Evolutionary conservation across 2,888 invertebrate genomes (phyloP), one percentile per base, ranked within the genome.

Genomic region (Minunthozetes semirufus): DNA sequence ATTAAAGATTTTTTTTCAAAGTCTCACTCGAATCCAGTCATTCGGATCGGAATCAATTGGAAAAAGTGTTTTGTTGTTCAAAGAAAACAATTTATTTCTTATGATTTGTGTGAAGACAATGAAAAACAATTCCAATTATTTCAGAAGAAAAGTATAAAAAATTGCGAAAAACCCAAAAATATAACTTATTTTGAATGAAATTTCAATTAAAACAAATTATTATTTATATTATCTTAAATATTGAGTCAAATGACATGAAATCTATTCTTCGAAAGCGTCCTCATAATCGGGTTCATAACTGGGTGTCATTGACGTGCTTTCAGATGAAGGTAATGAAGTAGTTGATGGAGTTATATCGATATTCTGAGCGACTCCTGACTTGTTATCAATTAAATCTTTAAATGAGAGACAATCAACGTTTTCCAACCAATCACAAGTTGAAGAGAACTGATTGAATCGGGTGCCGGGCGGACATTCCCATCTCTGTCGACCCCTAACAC

Each of bases 401-500:
- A 63, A 33, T 27, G 15, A 13, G 13, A 33, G 33, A 72, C 72
- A 72, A 27, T 27, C 15, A 17, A 73, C 73, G 22, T 73, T 73
- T 27, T 73, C 61, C 8, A 42, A 15, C 73, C 73, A 73, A 73
- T 73, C 73, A 42, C 73, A 73, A 22, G 46, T 73, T 0, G 73
- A 61, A 1, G 42, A 42, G 9, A 33, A 19, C 19, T 73, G 61
- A 63, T 73, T 73, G 63, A 73, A 73, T 15, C 61, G 59, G 17
- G 73, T 73, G 5, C 73, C 73, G 19, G 63, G 22, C 19, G 73
- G 73, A 73, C 73, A 73, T 19, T 53, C 61, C 22, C 59, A 73
- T 13, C 73, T 27, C 9, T 61, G 61, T 2, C 73, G 38, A 11
- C 73, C 61, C 17, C 73, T 38, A n/a, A 61, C 61, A 63, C 25